These are phyloP conservation scores for Simalia tracyae DNA, from an alignment of 2,797 vertebrate genomes.

Conservation along the genomic window DNA sequence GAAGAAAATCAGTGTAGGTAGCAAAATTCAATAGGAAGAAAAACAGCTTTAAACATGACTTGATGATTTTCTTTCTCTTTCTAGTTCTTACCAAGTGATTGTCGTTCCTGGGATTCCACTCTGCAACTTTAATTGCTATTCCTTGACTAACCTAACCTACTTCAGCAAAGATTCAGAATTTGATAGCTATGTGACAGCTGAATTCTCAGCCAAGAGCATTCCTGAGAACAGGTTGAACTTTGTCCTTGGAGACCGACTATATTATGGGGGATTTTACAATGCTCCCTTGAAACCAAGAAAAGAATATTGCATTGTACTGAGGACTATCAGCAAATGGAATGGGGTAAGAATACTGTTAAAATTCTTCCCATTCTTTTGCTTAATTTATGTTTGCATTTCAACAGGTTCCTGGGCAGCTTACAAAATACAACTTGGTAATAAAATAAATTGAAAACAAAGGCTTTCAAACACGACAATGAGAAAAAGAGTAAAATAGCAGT, in stretches of 20 bases:
- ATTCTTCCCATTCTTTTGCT: background rate
- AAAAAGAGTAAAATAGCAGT: background rate
- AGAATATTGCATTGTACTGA: slow-evolving; percentile 85
- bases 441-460: background rate
- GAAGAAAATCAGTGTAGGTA: slow-evolving; percentile 3
- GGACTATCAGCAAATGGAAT: slow-evolving; percentile 87
- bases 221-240: slow-evolving; percentile 76
- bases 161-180: slow-evolving; percentile 64
- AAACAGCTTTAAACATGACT: slow-evolving; percentile 12
- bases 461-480: background rate
- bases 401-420: background rate
- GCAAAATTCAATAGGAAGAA: slow-evolving; percentile 9
- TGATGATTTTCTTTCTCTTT: slow-evolving; percentile 53
- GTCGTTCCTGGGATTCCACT: slow-evolving; percentile 80
- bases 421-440: background rate
- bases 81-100: slow-evolving; percentile 90
- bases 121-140: slow-evolving; percentile 83
- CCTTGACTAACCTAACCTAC: slow-evolving; percentile 68
- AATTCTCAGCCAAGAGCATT: slow-evolving; percentile 77
- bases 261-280: slow-evolving; percentile 86
- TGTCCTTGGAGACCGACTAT: slow-evolving; percentile 82
- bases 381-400: background rate
- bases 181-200: slow-evolving; percentile 80
- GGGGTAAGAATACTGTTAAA: slow-evolving; percentile 72
- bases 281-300: slow-evolving; percentile 82